These are phyloP conservation scores for Poecilobothrus nobilitatus DNA, from an alignment of 2,888 invertebrate genomes.

Conservation along the genomic window DNA sequence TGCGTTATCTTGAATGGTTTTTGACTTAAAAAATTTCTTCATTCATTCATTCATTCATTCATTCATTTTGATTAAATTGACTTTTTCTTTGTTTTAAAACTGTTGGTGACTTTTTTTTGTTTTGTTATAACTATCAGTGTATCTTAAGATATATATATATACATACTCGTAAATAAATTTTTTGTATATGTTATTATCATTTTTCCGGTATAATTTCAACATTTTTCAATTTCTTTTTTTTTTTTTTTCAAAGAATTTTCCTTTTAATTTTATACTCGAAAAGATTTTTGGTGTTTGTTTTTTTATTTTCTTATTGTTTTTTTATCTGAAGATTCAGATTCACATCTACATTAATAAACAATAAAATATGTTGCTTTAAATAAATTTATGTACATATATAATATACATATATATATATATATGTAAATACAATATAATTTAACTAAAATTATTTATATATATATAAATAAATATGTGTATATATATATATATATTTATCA, in stretches of 20 bases:
- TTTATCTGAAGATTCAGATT: neutral
- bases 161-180: neutral
- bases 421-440: neutral
- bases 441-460: neutral
- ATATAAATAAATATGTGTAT: neutral
- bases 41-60: neutral
- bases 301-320: too few species aligned
- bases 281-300: neutral
- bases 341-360: neutral
- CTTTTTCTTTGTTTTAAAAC: neutral
- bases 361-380: neutral
- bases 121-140: neutral
- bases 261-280: neutral
- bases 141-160: neutral
- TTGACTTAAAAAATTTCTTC: neutral
- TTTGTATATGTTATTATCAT: neutral
- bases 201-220: neutral
- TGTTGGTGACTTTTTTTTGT: neutral
- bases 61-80: conserved; percentile 2
- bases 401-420: neutral
- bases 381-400: neutral
- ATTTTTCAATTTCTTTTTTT: too few species aligned
- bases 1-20: conserved; percentile 3
- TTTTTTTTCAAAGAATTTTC: neutral
- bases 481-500: neutral